These are phyloP conservation scores for Drosophila dives DNA, from an alignment of 2,888 invertebrate genomes.

Conservation along the genomic window DNA sequence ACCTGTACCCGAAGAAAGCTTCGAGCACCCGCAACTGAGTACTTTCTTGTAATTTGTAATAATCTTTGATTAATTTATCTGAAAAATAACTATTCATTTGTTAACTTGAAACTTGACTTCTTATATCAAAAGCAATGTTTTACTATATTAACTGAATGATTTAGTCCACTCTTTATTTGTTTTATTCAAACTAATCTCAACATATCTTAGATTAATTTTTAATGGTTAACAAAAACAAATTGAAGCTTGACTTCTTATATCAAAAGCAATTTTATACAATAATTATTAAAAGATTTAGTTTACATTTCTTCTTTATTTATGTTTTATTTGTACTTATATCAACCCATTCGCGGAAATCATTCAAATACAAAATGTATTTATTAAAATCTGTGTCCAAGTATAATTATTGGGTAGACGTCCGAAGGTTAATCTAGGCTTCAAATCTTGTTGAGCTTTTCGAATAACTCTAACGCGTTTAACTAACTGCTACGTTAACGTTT, in stretches of 20 bases:
- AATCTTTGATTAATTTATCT: neutral
- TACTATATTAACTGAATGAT: too few relatives aligned
- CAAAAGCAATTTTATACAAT: neutral
- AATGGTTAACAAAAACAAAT: too few relatives aligned
- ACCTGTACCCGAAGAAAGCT: slow-evolving; percentile 11
- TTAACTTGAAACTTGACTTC: neutral
- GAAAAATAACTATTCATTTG: neutral
- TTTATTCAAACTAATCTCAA: too few relatives aligned
- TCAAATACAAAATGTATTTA: neutral
- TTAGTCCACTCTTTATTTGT: too few relatives aligned
- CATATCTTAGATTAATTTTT: too few relatives aligned
- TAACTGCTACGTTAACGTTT: neutral
- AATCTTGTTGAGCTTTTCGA: neutral
- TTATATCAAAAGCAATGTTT: neutral
- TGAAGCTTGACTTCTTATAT: neutral
- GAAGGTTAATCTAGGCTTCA: neutral
- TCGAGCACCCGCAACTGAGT: slow-evolving; percentile 6
- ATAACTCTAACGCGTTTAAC: neutral
- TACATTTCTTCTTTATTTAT: neutral
- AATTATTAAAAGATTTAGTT: neutral
- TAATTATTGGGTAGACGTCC: neutral
- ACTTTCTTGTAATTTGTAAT: neutral
- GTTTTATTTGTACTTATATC: neutral
- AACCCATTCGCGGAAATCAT: neutral
- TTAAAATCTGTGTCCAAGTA: neutral